Percentiles rank a stretch among this genome's conserved stretches.
phyloP scores from a whole-genome alignment of 1,140 invertebrate genomes.

The Cotesia typhae region DNA sequence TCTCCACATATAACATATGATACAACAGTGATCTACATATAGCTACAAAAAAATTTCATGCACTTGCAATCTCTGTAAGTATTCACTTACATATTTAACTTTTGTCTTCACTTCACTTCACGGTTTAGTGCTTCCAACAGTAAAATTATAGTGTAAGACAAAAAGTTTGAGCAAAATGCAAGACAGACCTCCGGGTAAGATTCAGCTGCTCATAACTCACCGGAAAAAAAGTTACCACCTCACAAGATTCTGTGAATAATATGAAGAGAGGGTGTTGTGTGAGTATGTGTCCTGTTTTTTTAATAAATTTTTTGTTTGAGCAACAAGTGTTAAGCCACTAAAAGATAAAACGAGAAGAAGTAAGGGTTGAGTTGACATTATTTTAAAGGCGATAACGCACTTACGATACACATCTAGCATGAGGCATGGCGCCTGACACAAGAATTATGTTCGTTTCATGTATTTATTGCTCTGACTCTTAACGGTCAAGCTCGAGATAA shows the following conservation, averaged over 20 bases:
- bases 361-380: constrained; percentile 11
- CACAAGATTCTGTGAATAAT: background rate
- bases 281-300: background rate
- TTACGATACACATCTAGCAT: constrained; percentile 55
- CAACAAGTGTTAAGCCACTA: constrained; percentile 23
- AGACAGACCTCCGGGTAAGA: constrained; percentile 12
- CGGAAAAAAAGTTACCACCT: background rate
- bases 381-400: constrained; percentile 48
- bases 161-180: background rate
- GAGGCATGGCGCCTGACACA: constrained; percentile 48
- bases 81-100: background rate
- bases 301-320: background rate
- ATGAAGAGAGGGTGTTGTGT: constrained; percentile 14
- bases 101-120: constrained; percentile 2
- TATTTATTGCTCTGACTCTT: constrained; percentile 48
- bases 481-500: constrained; percentile 31
- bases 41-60: too few relatives aligned
- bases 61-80: too few relatives aligned
- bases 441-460: constrained; percentile 47
- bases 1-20: too few relatives aligned
- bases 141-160: too few relatives aligned
- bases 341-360: constrained; percentile 5
- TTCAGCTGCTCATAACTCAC: constrained; percentile 22
- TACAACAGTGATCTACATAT: too few relatives aligned
- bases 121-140: background rate